These are phyloP conservation scores for Leucoraja ocellata DNA, from an alignment of 2,797 vertebrate genomes.

Conservation along the genomic window DNA sequence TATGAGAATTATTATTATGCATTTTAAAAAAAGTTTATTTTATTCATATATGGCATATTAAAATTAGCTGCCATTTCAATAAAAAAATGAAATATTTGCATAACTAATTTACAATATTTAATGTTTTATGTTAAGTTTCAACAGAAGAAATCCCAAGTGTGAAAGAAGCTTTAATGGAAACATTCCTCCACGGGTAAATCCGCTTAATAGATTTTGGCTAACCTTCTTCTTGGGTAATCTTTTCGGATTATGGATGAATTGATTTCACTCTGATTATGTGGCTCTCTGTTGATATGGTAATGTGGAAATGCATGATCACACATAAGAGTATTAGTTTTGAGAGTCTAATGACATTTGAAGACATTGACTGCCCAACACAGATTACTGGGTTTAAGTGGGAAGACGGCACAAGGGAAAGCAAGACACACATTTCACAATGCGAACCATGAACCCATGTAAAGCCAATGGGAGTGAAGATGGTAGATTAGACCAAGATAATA, in stretches of 20 bases:
- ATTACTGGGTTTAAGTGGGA: too few relatives aligned
- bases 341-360: too few relatives aligned
- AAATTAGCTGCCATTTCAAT: not conserved
- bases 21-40: not conserved
- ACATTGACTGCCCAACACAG: too few relatives aligned
- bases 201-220: not conserved
- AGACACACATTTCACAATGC: not conserved
- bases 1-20: not conserved
- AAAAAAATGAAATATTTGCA: not conserved
- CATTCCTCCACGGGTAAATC: conserved; percentile 41
- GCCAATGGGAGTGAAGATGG: not conserved
- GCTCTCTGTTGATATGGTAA: not conserved
- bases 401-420: not conserved
- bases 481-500: not conserved
- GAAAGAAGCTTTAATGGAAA: conserved; percentile 55
- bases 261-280: too few relatives aligned
- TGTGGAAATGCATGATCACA: too few relatives aligned
- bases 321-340: too few relatives aligned
- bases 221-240: too few relatives aligned
- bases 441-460: not conserved
- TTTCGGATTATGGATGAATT: too few relatives aligned
- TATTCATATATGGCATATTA: not conserved
- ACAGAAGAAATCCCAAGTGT: conserved; percentile 52
- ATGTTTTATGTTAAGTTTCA: conserved; percentile 51
- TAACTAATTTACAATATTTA: conserved; percentile 4